A percentile compares a stretch with the other conserved stretches of the same genome.
Evolutionary conservation across 1,140 invertebrate genomes (phyloP).

Genomic region (Euschistus heros): DNA sequence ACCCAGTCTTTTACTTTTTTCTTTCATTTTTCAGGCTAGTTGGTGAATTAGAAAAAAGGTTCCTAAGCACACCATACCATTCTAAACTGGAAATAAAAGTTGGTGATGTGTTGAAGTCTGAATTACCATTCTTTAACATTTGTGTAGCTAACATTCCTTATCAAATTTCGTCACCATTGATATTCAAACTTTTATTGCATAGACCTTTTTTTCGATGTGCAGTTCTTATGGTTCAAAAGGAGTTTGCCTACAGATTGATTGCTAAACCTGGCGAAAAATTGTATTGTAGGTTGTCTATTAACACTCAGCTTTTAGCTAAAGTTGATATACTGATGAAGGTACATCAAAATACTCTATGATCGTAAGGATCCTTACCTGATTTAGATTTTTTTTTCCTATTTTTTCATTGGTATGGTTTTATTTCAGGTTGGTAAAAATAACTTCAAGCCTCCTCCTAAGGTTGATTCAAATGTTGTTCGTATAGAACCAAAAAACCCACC

Average conservation of each 20-base stretch:
- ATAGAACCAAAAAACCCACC: slow-evolving; percentile 95
- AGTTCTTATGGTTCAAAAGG: slow-evolving; percentile 96
- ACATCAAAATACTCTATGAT: slow-evolving; percentile 28
- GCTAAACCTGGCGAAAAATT: slow-evolving; percentile 96
- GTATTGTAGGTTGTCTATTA: slow-evolving; percentile 92
- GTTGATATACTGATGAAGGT: slow-evolving; percentile 98
- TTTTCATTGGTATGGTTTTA: slow-evolving; percentile 24
- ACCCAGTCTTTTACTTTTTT: too few relatives aligned
- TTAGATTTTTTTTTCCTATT: not conserved
- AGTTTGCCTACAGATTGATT: slow-evolving; percentile 94
- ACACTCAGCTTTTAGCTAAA: slow-evolving; percentile 88
- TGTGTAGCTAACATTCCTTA: slow-evolving; percentile 99
- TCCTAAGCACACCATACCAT: slow-evolving; percentile 77
- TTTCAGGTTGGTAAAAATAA: slow-evolving; percentile 91
- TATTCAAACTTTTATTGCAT: slow-evolving; percentile 94
- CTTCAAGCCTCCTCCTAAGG: slow-evolving; percentile 95
- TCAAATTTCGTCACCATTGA: slow-evolving; percentile 95
- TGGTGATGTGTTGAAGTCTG: slow-evolving; percentile 89
- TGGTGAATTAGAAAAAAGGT: slow-evolving; percentile 94
- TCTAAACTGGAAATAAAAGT: slow-evolving; percentile 85
- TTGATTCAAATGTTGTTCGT: slow-evolving; percentile 96
- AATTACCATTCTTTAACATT: slow-evolving; percentile 97
- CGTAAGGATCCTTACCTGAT: not conserved
- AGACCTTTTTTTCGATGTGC: slow-evolving; percentile 81
- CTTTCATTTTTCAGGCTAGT: slow-evolving; percentile 56